These are phyloP conservation scores for Chaetura pelagica DNA, from an alignment of 2,113 vertebrate genomes.

Conservation along the genomic window DNA sequence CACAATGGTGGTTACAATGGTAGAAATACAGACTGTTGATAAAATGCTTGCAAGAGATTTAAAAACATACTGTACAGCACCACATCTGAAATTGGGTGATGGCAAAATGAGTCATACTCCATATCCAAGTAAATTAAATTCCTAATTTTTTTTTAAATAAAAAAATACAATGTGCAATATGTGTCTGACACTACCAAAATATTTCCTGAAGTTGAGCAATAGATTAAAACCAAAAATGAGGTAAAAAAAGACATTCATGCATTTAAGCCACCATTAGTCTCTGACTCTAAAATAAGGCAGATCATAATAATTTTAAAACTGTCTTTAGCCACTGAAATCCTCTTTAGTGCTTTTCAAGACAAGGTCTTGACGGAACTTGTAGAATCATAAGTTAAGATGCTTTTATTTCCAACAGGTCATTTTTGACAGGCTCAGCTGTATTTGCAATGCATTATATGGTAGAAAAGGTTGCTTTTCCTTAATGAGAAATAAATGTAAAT, in stretches of 20 bases:
- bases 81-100: conserved; percentile 76
- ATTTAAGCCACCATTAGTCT: conserved; percentile 79
- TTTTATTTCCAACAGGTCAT: conserved; percentile 46
- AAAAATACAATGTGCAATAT: conserved; percentile 52
- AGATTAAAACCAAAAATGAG: conserved; percentile 65
- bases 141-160: conserved; percentile 59
- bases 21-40: conserved; percentile 79
- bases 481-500: conserved; percentile 39
- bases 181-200: conserved; percentile 65
- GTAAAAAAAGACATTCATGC: conserved; percentile 81
- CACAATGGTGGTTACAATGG: conserved; percentile 83
- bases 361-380: conserved; percentile 54
- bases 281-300: conserved; percentile 82
- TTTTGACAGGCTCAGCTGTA: conserved; percentile 55
- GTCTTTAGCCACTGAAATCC: conserved; percentile 68
- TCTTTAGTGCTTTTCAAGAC: conserved; percentile 74
- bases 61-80: conserved; percentile 83
- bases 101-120: conserved; percentile 64
- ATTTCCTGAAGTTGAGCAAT: conserved; percentile 70
- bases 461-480: conserved; percentile 64
- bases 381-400: conserved; percentile 55
- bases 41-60: conserved; percentile 80
- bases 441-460: conserved; percentile 60
- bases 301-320: conserved; percentile 76
- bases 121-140: conserved; percentile 70